Percentiles rank a stretch among this genome's conserved stretches.
phyloP scores from a whole-genome alignment of 2,888 invertebrate genomes.

The Troides helena region DNA sequence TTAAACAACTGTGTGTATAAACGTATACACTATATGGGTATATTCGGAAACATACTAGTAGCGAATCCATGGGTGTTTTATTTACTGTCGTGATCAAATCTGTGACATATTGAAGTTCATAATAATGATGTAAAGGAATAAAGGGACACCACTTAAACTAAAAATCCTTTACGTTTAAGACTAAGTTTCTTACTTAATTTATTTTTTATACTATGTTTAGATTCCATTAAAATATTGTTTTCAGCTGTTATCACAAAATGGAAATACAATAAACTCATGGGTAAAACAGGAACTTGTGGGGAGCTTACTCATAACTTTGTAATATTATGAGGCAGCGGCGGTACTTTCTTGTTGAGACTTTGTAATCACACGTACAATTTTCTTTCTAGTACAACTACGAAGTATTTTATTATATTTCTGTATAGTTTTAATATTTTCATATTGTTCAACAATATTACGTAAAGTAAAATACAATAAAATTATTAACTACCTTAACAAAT shows the following conservation, averaged over 20 bases:
- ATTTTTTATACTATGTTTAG: neutral
- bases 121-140: no score
- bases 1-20: no score
- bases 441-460: neutral
- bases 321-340: constrained; percentile 1
- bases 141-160: no score
- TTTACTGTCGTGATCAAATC: no score
- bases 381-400: constrained; percentile 1
- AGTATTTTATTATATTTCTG: neutral
- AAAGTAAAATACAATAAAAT: neutral
- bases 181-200: no score
- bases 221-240: neutral
- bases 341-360: constrained; percentile 6
- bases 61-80: no score
- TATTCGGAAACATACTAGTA: no score
- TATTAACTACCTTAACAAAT: neutral
- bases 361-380: neutral
- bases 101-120: no score
- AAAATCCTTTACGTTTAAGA: no score
- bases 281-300: neutral
- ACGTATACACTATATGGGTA: no score
- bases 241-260: neutral
- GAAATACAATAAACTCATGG: neutral
- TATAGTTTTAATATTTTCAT: neutral
- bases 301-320: constrained; percentile 10